phyloP scores from a whole-genome alignment of 2,797 vertebrate species.

The Brachyrhaphis roseni region DNA sequence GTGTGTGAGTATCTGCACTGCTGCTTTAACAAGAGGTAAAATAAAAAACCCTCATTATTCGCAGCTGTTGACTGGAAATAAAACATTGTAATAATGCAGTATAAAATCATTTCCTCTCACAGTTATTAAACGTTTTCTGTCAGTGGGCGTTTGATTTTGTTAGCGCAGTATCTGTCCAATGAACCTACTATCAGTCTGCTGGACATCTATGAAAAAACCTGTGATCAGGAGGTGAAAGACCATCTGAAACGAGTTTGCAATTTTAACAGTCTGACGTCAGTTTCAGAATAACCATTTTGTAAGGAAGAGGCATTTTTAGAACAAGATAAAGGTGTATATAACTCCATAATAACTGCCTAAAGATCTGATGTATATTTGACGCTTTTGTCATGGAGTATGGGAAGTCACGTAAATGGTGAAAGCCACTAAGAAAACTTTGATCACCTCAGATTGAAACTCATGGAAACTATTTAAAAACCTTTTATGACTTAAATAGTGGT shows the following conservation, averaged over 20 bases:
- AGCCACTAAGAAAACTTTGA: background rate
- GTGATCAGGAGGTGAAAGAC: background rate
- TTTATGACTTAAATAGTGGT: background rate
- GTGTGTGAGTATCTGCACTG: background rate
- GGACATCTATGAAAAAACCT: background rate
- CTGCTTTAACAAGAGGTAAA: background rate
- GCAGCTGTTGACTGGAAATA: background rate
- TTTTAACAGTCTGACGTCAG: background rate
- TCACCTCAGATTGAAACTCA: conserved; percentile 2
- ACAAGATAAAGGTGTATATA: background rate
- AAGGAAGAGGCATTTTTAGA: background rate
- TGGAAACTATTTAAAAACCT: conserved; percentile 6
- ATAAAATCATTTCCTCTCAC: background rate
- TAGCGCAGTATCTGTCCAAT: background rate
- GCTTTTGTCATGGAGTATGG: background rate
- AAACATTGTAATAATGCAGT: background rate
- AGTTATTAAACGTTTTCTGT: background rate
- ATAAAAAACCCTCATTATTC: background rate
- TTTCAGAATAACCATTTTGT: background rate
- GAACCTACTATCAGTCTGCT: background rate
- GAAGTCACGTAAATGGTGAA: background rate
- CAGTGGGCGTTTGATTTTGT: background rate
- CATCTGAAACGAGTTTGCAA: background rate
- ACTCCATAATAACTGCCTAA: background rate
- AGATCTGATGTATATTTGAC: background rate